phyloP scores from a whole-genome alignment of 2,888 invertebrate species.

The Trissonchulus sp. region DNA sequence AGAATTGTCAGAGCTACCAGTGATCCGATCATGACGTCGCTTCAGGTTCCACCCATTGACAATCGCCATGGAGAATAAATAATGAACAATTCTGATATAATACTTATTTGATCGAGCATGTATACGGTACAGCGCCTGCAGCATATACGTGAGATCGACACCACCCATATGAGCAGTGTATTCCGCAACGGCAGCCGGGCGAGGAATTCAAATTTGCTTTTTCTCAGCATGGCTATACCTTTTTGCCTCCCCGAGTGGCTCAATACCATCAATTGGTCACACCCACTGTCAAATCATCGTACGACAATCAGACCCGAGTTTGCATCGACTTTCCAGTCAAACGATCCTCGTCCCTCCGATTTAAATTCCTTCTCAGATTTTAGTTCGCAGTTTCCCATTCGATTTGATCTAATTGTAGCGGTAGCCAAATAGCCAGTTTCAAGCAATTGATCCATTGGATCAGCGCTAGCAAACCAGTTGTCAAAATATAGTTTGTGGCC shows the following conservation, averaged over 20 bases:
- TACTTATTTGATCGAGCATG: neutral
- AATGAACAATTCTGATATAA: neutral
- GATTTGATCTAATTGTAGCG: neutral
- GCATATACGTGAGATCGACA: constrained; percentile 11
- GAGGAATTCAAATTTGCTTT: neutral
- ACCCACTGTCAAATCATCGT: constrained; percentile 15
- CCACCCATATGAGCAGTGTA: neutral
- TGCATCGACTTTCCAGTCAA: constrained; percentile 12
- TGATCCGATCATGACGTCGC: constrained; percentile 17
- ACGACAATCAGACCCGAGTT: constrained; percentile 8
- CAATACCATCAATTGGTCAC: neutral
- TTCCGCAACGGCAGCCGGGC: neutral
- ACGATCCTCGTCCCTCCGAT: constrained; percentile 15
- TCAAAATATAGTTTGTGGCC: neutral
- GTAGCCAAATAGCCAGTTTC: neutral
- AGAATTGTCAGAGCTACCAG: too few relatives aligned
- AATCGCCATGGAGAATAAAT: neutral
- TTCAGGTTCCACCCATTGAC: constrained; percentile 16
- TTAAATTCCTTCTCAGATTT: neutral
- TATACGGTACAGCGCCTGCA: constrained; percentile 18
- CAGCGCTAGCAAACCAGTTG: neutral
- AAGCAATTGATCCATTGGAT: neutral
- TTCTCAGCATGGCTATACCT: neutral
- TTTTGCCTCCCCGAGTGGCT: neutral
- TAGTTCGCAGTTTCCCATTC: neutral